These are phyloP conservation scores for Athetis lepigone DNA, from an alignment of 2,888 invertebrate species.

Conservation along the genomic window DNA sequence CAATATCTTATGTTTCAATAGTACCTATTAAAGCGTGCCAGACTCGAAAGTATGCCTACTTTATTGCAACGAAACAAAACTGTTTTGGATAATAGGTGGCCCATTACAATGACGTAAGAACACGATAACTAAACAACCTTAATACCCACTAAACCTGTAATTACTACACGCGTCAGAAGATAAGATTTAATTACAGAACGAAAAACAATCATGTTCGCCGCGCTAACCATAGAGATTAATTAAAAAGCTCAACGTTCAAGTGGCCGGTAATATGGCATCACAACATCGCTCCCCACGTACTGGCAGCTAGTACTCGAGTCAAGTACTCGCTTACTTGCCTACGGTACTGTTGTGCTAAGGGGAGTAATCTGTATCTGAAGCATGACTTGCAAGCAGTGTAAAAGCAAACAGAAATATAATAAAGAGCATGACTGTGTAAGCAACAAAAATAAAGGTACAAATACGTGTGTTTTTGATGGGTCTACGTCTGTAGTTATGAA, in stretches of 20 bases:
- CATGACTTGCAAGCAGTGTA: conserved; percentile 33
- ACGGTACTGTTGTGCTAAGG: conserved; percentile 66
- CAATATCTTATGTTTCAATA: too few species aligned
- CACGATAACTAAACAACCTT: background rate
- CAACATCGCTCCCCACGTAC: conserved; percentile 74
- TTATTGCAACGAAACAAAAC: too few species aligned
- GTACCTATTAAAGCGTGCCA: too few species aligned
- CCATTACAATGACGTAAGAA: background rate
- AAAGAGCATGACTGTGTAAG: conserved; percentile 10
- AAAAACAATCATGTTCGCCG: conserved; percentile 67
- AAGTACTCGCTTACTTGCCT: conserved; percentile 65
- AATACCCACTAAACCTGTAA: conserved; percentile 5
- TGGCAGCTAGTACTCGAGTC: conserved; percentile 70
- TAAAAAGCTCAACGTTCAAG: conserved; percentile 84
- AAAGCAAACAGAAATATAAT: conserved; percentile 31
- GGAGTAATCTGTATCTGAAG: conserved; percentile 65
- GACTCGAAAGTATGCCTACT: too few species aligned
- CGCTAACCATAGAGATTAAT: conserved; percentile 79
- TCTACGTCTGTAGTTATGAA: conserved; percentile 9
- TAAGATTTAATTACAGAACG: conserved; percentile 49
- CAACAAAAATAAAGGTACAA: conserved; percentile 7
- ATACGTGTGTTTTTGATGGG: conserved; percentile 24
- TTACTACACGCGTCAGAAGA: conserved; percentile 19
- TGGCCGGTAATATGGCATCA: conserved; percentile 83
- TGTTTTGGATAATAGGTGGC: background rate